Conservation (phyloP, 2,888 invertebrate genomes). For the Epinotia ramella region DNA sequence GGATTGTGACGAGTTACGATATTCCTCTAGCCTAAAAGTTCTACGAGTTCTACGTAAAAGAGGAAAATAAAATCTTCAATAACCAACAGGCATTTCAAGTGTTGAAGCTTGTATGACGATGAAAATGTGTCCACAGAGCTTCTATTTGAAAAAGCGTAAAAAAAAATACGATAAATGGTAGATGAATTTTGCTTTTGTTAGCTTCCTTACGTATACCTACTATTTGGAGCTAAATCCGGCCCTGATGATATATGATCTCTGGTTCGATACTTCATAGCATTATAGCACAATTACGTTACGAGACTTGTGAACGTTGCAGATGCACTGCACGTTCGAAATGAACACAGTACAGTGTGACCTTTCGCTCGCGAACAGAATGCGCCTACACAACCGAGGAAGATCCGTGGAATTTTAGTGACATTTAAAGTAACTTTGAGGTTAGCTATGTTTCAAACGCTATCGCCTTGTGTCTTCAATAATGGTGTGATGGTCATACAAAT, state of each 20-base stretch:
- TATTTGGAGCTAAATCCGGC: conserved; percentile 9
- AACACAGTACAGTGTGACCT: conserved; percentile 44
- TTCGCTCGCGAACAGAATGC: conserved; percentile 39
- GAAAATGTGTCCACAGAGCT: not conserved
- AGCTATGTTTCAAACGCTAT: conserved; percentile 12
- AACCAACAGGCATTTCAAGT: not conserved
- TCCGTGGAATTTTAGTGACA: conserved; percentile 39
- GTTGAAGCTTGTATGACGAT: not conserved
- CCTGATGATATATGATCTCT: conserved; percentile 32
- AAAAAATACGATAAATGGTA: not conserved
- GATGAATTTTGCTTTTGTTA: not conserved
- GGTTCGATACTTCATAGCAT: conserved; percentile 31
- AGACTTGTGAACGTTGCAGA: conserved; percentile 43
- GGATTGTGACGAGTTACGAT: conserved; percentile 14
- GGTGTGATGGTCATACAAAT: conserved; percentile 9
- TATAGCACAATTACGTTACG: conserved; percentile 44
- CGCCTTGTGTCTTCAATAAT: not conserved
- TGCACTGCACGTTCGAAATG: conserved; percentile 44
- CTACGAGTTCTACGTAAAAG: not conserved
- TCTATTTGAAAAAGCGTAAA: not conserved
- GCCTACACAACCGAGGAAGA: conserved; percentile 33
- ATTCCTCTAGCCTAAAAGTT: not conserved
- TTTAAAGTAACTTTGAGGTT: conserved; percentile 39
- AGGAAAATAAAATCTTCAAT: not conserved
- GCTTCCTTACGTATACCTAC: not conserved